phyloP scores from a whole-genome alignment of 1,140 invertebrate species.

The Meloidogyne exigua region DNA sequence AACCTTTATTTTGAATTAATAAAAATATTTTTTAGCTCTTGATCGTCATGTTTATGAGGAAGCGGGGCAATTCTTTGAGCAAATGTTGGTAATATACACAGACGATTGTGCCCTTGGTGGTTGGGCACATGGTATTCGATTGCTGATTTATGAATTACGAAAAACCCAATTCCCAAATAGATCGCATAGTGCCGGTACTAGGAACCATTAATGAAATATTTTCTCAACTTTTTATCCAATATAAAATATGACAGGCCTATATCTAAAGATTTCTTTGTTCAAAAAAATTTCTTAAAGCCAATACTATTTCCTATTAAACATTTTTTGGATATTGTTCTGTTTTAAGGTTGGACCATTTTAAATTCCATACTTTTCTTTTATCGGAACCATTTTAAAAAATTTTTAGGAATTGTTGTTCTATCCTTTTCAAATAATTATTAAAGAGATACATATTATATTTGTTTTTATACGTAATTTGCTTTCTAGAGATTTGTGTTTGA shows the following conservation, averaged over 20 bases:
- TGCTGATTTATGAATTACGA: constrained; percentile 38
- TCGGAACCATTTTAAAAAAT: no score
- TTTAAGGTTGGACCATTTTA: no score
- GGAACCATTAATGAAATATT: neutral
- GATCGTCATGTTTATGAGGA: constrained; percentile 51
- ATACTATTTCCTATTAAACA: neutral
- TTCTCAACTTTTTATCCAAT: neutral
- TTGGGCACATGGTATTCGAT: constrained; percentile 50
- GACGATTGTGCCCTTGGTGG: constrained; percentile 30
- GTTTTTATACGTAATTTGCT: no score
- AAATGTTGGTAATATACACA: constrained; percentile 38
- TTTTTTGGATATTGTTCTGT: no score
- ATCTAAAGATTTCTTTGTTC: neutral
- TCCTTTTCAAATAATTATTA: no score
- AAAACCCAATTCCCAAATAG: constrained; percentile 16
- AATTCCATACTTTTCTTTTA: no score
- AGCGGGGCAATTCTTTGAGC: constrained; percentile 48
- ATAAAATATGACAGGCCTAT: neutral
- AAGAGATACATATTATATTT: no score
- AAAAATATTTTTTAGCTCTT: constrained; percentile 38
- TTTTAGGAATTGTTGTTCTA: no score
- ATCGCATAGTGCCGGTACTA: constrained; percentile 18
- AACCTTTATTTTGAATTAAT: constrained; percentile 5
- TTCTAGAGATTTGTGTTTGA: no score
- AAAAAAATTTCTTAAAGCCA: neutral